Base-by-base conservation (phyloP, 1,140 invertebrate species). In the Tetramorium simillimum region DNA sequence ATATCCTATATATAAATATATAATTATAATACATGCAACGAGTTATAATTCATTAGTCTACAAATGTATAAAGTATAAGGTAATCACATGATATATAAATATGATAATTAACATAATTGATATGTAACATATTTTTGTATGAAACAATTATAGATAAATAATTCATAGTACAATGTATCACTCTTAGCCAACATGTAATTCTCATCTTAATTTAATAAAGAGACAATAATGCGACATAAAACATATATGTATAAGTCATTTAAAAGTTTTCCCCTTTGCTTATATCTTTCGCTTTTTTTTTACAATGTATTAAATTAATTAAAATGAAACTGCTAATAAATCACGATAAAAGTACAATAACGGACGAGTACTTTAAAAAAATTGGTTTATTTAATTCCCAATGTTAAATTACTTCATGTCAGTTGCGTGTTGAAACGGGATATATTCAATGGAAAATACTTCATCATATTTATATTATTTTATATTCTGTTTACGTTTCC, bases 71-170 rank as follows among this genome's bases (percentile, higher is more conserved):
- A 53, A 67, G 18, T 63, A 4, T 33, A 28, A 33, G 12, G 21
- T 28, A 53, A 7, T 37, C 2, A 16, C 3, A 40, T 5, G 4
- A 37, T 24, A 51, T 4, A 33, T 33, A 33, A 16, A 14, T 53
- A 51, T 33, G 10, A 49, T 33, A 62, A 58, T 73, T 40, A 16
- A 43, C 9, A 37, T 49, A 51, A 65, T 40, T 24, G 2, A 65
- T 37, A 49, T 37, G 24, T 65, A 40, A 37, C n/a, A 46, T 43
- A 3, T 63, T 77, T 46, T 62, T 46, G 1, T 16, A 62, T 6
- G 7, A 33, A 28, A 56, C 18, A 75, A 56, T 56, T 56, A 75
- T 75, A 14, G 37, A 75, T 75, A 56, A 75, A 40, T 9, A 53
- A 51, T 24, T 43, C 33, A 33, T 33, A 33, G 33, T 33, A 33